Conservation (phyloP, 1,140 invertebrate genomes). For the Drosophila lini region DNA sequence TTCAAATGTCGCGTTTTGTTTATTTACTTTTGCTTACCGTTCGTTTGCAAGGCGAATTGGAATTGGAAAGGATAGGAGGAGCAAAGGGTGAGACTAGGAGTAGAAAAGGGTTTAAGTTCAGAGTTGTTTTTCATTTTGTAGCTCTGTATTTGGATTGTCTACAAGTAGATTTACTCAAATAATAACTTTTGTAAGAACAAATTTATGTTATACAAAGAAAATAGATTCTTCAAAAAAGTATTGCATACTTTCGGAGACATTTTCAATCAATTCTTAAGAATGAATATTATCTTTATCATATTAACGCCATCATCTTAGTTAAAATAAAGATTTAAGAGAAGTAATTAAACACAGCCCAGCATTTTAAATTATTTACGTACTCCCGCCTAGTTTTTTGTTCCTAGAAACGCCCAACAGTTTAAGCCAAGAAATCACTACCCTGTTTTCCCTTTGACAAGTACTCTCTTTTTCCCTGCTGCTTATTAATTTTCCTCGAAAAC, state of each 20-base stretch:
- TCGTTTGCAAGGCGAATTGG: slow-evolving; percentile 9
- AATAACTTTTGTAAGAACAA: no score
- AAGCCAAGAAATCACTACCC: slow-evolving; percentile 19
- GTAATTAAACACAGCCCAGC: background rate
- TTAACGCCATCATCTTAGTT: background rate
- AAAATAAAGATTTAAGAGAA: background rate
- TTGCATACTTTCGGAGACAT: background rate
- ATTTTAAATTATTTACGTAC: background rate
- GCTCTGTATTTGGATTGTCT: background rate
- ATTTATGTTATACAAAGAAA: background rate
- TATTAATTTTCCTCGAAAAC: slow-evolving; percentile 48
- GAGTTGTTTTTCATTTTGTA: background rate
- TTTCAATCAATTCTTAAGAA: background rate
- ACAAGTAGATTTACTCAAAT: background rate
- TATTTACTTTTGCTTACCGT: slow-evolving; percentile 45
- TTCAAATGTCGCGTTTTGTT: slow-evolving; percentile 80
- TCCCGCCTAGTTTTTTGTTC: background rate
- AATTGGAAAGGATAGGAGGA: slow-evolving; percentile 3
- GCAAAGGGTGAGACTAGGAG: background rate
- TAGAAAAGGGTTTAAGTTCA: background rate
- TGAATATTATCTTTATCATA: background rate
- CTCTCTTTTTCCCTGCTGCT: slow-evolving; percentile 17
- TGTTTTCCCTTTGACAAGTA: slow-evolving; percentile 16
- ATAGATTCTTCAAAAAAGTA: background rate
- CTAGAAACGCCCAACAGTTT: slow-evolving; percentile 6